Base-by-base conservation (phyloP, 2,113 vertebrate species). In the Pseudorectes ferrugineus region DNA sequence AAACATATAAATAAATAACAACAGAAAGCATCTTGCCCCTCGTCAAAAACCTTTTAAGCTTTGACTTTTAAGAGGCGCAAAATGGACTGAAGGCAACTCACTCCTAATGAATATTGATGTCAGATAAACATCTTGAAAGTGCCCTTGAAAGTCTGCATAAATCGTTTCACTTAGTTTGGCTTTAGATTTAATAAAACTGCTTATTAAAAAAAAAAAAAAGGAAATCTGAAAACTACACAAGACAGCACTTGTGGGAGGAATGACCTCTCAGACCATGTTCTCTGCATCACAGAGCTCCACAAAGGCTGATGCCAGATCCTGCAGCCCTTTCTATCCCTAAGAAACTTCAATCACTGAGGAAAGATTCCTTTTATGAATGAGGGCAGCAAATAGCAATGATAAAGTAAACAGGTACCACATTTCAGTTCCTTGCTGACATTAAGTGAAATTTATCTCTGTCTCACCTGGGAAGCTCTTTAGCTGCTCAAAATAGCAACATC, bases 1-100 rank as follows among this genome's bases (percentile, higher is more conserved):
- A 91, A 92, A 75, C 62, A 66, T n/a, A 93, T 85, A 85, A 93
- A 96, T 85, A 92, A 93, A 36, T 92, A 96, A 89, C 43, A 80
- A 80, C 0, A 7, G 55, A 81, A 93, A 87, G 48, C 61, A 83
- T 21, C 67, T 54, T 90, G 58, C 12, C 36, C 28, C 28, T 88
- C 63, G 23, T 79, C 42, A 82, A 49, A 93, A 95, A 36, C 58
- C 80, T 85, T 87, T 92, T 76, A 86, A 85, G 52, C 65, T 68
- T 54, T n/a, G 49, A 84, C 82, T 93, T 92, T 72, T 51, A 80
- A 90, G 67, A 79, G 58, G 46, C 1, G 0, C 5, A 83, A 92
- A 95, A 84, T n/a, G 52, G 59, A 83, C 92, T 9, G 42, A 70
- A 71, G 62, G 33, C 36, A 73, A 36, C 70, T 76, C 5, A 14